Percentiles rank a stretch among this genome's conserved stretches.
Conservation (phyloP, 2,888 invertebrate species). For the Tenthredo scrophulariae region DNA sequence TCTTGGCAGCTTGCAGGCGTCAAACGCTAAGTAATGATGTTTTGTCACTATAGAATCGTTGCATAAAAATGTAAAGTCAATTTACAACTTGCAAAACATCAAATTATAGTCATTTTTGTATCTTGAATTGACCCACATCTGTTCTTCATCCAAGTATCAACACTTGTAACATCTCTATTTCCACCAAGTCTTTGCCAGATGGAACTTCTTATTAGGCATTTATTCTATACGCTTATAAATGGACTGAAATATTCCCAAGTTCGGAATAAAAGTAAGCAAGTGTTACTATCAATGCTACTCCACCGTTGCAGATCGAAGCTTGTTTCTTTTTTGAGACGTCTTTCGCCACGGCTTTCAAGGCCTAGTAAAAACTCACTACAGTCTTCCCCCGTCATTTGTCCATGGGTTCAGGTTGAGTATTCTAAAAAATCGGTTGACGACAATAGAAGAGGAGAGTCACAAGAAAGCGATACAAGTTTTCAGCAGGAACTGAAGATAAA, state of each 20-base stretch:
- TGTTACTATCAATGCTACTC: not conserved
- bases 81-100: not conserved
- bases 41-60: not conserved
- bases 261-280: not conserved
- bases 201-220: too few species aligned
- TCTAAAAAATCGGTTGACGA: constrained; percentile 69
- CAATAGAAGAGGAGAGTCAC: constrained; percentile 67
- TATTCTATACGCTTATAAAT: not conserved
- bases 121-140: not conserved
- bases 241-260: not conserved
- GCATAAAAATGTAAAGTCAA: not conserved
- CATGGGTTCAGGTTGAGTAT: constrained; percentile 75
- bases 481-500: constrained; percentile 73
- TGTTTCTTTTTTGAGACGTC: constrained; percentile 71
- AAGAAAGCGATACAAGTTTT: constrained; percentile 72
- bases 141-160: not conserved
- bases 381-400: constrained; percentile 72
- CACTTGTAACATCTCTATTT: not conserved
- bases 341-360: constrained; percentile 73
- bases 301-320: constrained; percentile 71
- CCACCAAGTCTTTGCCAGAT: not conserved
- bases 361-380: constrained; percentile 71
- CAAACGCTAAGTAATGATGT: constrained; percentile 70
- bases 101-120: not conserved
- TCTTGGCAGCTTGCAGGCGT: constrained; percentile 69